Base-by-base conservation (phyloP, 2,797 vertebrate species). In the Uromys caudimaculatus region DNA sequence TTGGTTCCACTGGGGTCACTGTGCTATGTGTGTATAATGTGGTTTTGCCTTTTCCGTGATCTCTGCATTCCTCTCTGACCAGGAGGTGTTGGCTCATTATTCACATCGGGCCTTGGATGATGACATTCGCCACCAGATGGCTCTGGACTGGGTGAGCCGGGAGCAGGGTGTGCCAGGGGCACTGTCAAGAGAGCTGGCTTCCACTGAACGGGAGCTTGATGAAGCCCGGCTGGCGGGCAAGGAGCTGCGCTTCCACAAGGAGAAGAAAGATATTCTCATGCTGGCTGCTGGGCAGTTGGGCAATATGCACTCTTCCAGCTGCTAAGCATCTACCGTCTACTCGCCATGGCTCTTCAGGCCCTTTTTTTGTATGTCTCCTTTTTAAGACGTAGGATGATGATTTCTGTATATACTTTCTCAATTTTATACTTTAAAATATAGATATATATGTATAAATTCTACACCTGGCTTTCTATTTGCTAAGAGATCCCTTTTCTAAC, bases 81-180 rank as follows among this genome's bases (percentile, higher is more conserved):
- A 99, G 99, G 99, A 99, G 93, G 99, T 99, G 89, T 98, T 99
- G 98, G 99, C 99, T 97, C 99, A 99, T 98, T 99, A 99, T 94
- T 99, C 99, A 13, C 99, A 99, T 98, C 99, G 99, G 1, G 99
- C 99, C 1, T 98, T 99, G 98, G 99, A 99, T 1, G 99, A 99
- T 0, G 99, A 99, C 97, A 99, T 99, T 98, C 98, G 99, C 77
- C 99, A 99, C 78, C 99, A 99, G 98, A 99, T 99, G 99, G 99
- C 99, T 0, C 98, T 99, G 50, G 99, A 99, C 98, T 99, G 99
- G 99, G 99, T 99, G 98, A 99, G 99, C 98, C 98, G 99, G 50
- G 99, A 99, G 96, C 99, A 99, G 98, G 98, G 97, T 56, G 91
- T 99, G 8, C 99, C 99, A 0, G 98, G 99, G 0, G 99, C 99